These are phyloP conservation scores for Gymnothorax javanicus DNA, from an alignment of 2,797 vertebrate genomes.

Conservation along the genomic window DNA sequence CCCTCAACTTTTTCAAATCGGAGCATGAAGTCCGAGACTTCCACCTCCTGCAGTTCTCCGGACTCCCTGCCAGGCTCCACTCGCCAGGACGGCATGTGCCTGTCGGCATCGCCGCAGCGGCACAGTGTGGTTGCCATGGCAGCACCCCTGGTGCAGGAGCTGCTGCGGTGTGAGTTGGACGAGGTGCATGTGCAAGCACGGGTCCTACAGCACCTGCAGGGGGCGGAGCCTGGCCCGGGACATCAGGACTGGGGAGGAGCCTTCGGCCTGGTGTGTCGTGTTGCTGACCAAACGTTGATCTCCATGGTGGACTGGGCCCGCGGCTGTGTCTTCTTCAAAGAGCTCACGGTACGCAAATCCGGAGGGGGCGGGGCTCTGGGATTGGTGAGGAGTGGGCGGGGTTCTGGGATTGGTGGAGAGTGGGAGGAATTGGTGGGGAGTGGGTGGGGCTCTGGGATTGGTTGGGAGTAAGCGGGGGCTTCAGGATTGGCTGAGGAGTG, in stretches of 20 bases:
- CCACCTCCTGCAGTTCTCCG: conserved; percentile 72
- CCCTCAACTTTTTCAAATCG: conserved; percentile 68
- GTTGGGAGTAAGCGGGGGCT: too few relatives aligned
- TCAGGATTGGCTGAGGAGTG: too few relatives aligned
- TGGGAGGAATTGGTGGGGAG: not conserved
- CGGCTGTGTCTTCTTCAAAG: conserved; percentile 88
- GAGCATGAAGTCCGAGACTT: conserved; percentile 84
- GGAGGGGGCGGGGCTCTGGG: not conserved
- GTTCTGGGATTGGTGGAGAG: not conserved
- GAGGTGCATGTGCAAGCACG: conserved; percentile 81
- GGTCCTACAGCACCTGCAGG: conserved; percentile 79
- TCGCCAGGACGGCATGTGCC: conserved; percentile 65
- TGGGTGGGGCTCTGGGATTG: too few relatives aligned
- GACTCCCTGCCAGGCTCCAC: conserved; percentile 60
- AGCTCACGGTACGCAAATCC: conserved; percentile 79
- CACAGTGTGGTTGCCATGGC: conserved; percentile 47
- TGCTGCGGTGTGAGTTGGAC: conserved; percentile 83
- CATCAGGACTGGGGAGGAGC: conserved; percentile 69
- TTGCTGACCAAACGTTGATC: conserved; percentile 90
- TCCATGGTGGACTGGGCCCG: conserved; percentile 93
- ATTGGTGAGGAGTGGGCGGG: too few relatives aligned
- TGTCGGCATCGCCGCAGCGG: conserved; percentile 50
- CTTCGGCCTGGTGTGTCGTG: conserved; percentile 82
- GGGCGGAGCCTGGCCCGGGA: conserved; percentile 72
- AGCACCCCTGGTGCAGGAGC: conserved; percentile 81